Evolutionary conservation across 2,113 vertebrate genomes (phyloP), one percentile per base, ranked within the genome.

Genomic region (Pundamilia nyererei): DNA sequence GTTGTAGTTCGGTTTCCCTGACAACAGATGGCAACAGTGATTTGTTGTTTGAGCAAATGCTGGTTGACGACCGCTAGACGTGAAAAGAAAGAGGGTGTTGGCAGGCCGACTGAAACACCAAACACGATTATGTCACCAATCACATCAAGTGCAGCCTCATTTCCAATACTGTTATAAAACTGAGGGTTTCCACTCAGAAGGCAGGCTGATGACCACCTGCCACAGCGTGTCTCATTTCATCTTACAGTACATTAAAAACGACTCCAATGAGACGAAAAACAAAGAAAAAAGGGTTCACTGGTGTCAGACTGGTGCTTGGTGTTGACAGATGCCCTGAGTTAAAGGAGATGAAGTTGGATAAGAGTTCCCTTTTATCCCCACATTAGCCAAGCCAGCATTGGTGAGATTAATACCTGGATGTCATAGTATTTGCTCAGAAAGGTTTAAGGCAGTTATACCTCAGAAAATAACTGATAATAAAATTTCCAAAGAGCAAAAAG

Each of bases 11-110:
- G 14, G 19, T 82, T 81, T 89, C 80, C 19, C 82, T 70, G 83
- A 87, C 91, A 85, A 60, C 89, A 92, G 94, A 88, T 88, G 92
- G 89, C 87, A 81, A 31, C 88, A 79, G 77, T 83, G 81, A 85
- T 55, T 80, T 80, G 81, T 12, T 35, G 24, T 87, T 86, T 54
- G 24, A 72, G 15, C 11, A 65, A 40, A 51, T 10, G 42, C 33
- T 42, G 47, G 21, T 31, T 51, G 42, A 72, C 4, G 19, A n/a
- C 24, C 2, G 31, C n/a, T 13, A 47, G 21, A 79, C 47, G 38
- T 72, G 15, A 80, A 87, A 26, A 47, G 40, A 68, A 38, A 55
- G 55, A 62, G 15, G 31, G 40, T 3, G n/a, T 45, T 26, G 49
- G 38, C 77, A 42, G 26, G 45, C 47, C 26, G 10, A 29, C 70